These are phyloP conservation scores for Tethya wilhelma DNA, from an alignment of 37 sponge, comb jelly and placozoan species.

Conservation along the genomic window DNA sequence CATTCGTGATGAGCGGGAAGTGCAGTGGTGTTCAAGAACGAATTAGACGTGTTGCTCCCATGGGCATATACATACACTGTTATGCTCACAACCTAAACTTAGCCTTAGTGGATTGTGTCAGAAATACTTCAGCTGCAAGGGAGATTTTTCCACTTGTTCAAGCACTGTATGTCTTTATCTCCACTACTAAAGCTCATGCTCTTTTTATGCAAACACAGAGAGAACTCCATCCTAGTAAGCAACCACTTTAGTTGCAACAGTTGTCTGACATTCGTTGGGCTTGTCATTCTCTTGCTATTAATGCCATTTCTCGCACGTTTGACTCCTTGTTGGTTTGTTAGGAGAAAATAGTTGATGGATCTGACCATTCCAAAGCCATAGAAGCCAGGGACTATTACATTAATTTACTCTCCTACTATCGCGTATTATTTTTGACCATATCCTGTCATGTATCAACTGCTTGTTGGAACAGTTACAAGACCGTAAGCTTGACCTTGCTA, in stretches of 20 bases:
- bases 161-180: slow-evolving; percentile 35
- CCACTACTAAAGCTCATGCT: slow-evolving; percentile 40
- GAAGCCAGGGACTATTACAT: slow-evolving; percentile 15
- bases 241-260: slow-evolving; percentile 17
- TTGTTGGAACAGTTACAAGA: slow-evolving; percentile 28
- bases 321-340: background rate
- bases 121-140: slow-evolving; percentile 2
- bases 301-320: slow-evolving; percentile 32
- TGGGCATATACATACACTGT: slow-evolving; percentile 41
- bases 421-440: background rate
- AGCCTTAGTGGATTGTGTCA: slow-evolving; percentile 15
- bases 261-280: slow-evolving; percentile 48
- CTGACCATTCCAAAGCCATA: slow-evolving; percentile 9
- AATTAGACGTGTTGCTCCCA: slow-evolving; percentile 32
- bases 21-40: slow-evolving; percentile 44
- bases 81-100: slow-evolving; percentile 41
- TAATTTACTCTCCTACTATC: slow-evolving; percentile 2
- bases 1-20: slow-evolving; percentile 53
- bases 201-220: slow-evolving; percentile 30
- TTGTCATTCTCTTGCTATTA: slow-evolving; percentile 28
- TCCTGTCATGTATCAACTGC: slow-evolving; percentile 19
- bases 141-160: slow-evolving; percentile 44
- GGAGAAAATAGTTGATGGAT: background rate
- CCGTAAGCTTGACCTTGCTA: background rate
- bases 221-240: slow-evolving; percentile 51